Conservation (phyloP, 2,797 vertebrate genomes). For the Mormyrops boulengeri region DNA sequence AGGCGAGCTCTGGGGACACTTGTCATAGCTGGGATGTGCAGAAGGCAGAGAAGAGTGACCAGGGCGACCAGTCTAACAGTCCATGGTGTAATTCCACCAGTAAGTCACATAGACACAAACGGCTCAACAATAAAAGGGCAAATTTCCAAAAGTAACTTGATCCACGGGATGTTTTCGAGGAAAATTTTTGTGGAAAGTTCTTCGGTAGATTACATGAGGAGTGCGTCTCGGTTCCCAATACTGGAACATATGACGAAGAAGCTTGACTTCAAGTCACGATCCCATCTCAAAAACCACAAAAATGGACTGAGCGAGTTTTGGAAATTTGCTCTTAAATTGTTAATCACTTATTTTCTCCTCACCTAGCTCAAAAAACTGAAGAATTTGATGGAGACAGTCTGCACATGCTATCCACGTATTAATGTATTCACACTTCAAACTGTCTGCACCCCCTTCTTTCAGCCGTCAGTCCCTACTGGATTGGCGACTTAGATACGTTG, state of each 20-base stretch:
- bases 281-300: neutral
- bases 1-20: conserved; percentile 44
- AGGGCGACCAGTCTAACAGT: conserved; percentile 49
- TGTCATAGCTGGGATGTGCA: conserved; percentile 43
- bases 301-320: neutral
- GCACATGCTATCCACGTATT: neutral
- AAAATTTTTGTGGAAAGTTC: neutral
- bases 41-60: conserved; percentile 40
- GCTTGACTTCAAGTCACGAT: neutral
- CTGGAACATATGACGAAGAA: neutral
- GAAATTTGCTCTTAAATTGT: neutral
- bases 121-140: too few relatives aligned
- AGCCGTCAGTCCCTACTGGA: conserved; percentile 75
- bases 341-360: neutral
- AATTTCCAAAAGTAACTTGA: neutral
- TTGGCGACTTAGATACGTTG: conserved; percentile 57
- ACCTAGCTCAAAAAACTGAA: neutral
- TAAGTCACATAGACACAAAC: conserved; percentile 45
- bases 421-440: neutral
- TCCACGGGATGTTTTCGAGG: too few relatives aligned
- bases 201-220: neutral
- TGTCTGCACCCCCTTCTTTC: neutral
- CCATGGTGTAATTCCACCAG: conserved; percentile 76
- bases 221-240: neutral
- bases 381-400: neutral